These are phyloP conservation scores for Caradrina kadenii DNA, from an alignment of 2,888 invertebrate genomes.

Conservation along the genomic window DNA sequence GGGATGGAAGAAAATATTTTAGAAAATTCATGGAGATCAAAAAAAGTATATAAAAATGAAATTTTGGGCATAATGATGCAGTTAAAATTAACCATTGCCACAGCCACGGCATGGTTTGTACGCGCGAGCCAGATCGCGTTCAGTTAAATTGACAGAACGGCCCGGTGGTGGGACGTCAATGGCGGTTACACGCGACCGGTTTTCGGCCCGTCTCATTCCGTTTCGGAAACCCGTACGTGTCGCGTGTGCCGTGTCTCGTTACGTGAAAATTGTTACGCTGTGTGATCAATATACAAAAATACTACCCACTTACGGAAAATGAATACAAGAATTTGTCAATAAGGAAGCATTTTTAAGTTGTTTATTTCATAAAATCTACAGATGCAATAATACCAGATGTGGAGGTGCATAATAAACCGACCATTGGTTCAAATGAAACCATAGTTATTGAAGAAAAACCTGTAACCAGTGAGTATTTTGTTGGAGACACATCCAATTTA, in stretches of 20 bases:
- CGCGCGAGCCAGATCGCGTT: conserved; percentile 79
- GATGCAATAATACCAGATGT: conserved; percentile 86
- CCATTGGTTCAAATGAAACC: conserved; percentile 83
- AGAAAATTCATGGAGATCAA: not conserved
- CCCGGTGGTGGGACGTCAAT: conserved; percentile 77
- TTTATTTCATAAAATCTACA: conserved; percentile 87
- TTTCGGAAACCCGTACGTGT: conserved; percentile 75
- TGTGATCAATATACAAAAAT: conserved; percentile 60
- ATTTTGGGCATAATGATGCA: not conserved
- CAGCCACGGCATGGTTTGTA: conserved; percentile 24
- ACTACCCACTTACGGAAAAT: conserved; percentile 60
- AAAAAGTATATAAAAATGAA: not conserved
- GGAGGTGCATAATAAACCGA: conserved; percentile 85
- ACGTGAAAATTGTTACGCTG: conserved; percentile 58
- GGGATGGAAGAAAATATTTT: not conserved
- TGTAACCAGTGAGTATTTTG: conserved; percentile 87
- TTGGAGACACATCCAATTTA: conserved; percentile 72
- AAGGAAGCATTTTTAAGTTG: conserved; percentile 76
- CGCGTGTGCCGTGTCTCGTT: conserved; percentile 66
- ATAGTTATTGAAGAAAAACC: conserved; percentile 83
- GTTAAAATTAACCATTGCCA: conserved; percentile 27
- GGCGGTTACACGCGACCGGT: conserved; percentile 75
- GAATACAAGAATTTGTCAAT: conserved; percentile 62
- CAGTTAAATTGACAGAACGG: conserved; percentile 82
- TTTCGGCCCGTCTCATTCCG: conserved; percentile 75